Base-by-base conservation (phyloP, 2,797 vertebrate species). In the Xyrichtys novacula region DNA sequence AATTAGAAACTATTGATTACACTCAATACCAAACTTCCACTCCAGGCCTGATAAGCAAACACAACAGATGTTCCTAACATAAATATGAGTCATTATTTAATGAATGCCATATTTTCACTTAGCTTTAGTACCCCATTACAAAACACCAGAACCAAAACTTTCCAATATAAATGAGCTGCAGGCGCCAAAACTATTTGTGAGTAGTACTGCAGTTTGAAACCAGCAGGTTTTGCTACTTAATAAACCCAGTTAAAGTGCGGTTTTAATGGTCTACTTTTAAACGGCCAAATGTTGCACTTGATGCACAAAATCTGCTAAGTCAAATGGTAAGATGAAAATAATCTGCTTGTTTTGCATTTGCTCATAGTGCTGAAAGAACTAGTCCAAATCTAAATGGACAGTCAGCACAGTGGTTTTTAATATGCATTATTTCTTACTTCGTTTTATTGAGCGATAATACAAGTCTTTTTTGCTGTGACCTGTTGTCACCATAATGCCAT, bases 1-100 rank as follows among this genome's bases (percentile, higher is more conserved):
- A 86, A 88, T 91, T 91, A 88, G 81, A 80, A 83, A 81, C 84
- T 90, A 90, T 91, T 91, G 89, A 92, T 91, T 91, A 85, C 48
- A 75, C 61, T 83, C 83, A 71, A 79, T 83, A 87, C 29, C 77
- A 65, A 87, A 74, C 72, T 72, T 86, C 74, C 63, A 81, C 73
- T 82, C 68, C 62, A 50, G 57, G 81, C 71, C 56, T 68, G 77
- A 85, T 81, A 72, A 85, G 71, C 56, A 78, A 83, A 74, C 65
- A 58, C 78, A 89, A 67, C 90, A 91, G 85, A 88, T 91, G 91
- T 83, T 69, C 40, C 63, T 66, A 76, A 84, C 76, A 85, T 83
- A 72, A 76, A 72, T 77, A 85, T 57, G 52, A 43, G 28, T 83
- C 32, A 76, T 83, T 84, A 76, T 83, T 87, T 84, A 81, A 87